A percentile compares a stretch with the other conserved stretches of the same genome.
Conservation (phyloP, 2,888 invertebrate genomes). For the Gortyna flavago region DNA sequence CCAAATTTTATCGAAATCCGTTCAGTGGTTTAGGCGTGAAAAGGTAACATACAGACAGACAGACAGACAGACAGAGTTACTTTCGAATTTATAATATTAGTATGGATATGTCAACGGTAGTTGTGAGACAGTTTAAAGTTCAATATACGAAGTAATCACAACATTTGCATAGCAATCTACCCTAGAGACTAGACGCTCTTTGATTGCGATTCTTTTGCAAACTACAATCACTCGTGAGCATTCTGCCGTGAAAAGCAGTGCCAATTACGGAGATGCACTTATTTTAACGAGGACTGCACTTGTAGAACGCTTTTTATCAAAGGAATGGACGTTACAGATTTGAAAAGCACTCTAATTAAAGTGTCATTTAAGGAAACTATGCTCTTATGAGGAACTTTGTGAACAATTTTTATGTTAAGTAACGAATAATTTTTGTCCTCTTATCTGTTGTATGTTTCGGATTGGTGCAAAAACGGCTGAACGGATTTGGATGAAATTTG, state of each 20-base stretch:
- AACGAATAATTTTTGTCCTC: neutral
- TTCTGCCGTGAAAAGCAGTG: slow-evolving; percentile 61
- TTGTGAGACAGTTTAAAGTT: slow-evolving; percentile 33
- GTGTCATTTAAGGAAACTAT: slow-evolving; percentile 14
- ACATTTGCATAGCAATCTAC: slow-evolving; percentile 53
- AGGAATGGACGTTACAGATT: slow-evolving; percentile 31
- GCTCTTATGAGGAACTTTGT: neutral
- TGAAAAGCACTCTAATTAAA: slow-evolving; percentile 49
- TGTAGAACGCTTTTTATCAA: slow-evolving; percentile 38
- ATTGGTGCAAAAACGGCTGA: neutral
- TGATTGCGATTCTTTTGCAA: slow-evolving; percentile 64
- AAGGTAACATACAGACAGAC: no score
- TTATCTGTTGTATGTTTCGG: neutral
- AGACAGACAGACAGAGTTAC: no score
- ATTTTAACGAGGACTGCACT: slow-evolving; percentile 54
- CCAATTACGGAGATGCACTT: slow-evolving; percentile 66
- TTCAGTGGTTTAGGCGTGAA: no score
- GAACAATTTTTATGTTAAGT: neutral
- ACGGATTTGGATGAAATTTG: neutral
- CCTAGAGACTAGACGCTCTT: slow-evolving; percentile 37
- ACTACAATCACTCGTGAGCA: slow-evolving; percentile 59
- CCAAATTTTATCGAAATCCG: no score
- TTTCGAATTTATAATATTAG: no score
- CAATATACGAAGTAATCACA: slow-evolving; percentile 53
- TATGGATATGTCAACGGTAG: slow-evolving; percentile 28